Conservation (phyloP, 2,888 invertebrate genomes). For the Eupithecia inturbata region DNA sequence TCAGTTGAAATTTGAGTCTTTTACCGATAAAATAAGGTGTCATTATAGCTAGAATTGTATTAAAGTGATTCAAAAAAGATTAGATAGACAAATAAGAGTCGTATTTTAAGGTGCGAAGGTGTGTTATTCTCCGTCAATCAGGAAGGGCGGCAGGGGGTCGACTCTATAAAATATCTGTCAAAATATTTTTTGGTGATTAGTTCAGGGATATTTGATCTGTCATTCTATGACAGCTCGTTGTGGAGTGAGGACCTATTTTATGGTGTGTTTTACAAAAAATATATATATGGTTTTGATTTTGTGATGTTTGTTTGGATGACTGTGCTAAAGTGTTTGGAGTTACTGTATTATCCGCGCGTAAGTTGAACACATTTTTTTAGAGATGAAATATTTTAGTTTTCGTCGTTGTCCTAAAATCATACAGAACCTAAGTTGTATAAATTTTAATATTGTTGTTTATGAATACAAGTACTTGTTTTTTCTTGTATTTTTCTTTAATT, state of each 20-base stretch:
- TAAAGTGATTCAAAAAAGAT: conserved; percentile 37
- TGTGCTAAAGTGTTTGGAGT: conserved; percentile 7
- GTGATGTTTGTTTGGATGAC: conserved; percentile 7
- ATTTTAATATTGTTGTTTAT: not conserved
- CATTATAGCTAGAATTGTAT: not conserved
- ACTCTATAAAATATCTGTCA: conserved; percentile 75
- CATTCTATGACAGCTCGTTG: conserved; percentile 63
- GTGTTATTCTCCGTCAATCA: conserved; percentile 22
- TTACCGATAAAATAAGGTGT: not conserved
- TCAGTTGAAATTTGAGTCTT: conserved; percentile 38
- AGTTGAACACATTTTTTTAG: not conserved
- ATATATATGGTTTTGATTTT: conserved; percentile 3
- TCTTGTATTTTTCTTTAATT: not conserved
- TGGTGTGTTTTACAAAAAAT: conserved; percentile 37
- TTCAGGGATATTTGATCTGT: conserved; percentile 63
- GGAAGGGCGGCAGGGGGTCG: conserved; percentile 69
- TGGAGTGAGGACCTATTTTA: conserved; percentile 58
- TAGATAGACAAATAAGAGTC: conserved; percentile 3
- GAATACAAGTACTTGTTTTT: not conserved
- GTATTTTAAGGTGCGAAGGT: not conserved
- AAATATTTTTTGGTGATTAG: conserved; percentile 70
- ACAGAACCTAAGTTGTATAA: too few species aligned
- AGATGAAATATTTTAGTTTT: not conserved
- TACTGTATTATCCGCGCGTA: not conserved
- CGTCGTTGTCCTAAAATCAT: too few species aligned